A percentile compares a stretch with the other conserved stretches of the same genome.
Evolutionary conservation across 2,113 vertebrate species (phyloP).

Genomic region (Psilopsiagon aymara): DNA sequence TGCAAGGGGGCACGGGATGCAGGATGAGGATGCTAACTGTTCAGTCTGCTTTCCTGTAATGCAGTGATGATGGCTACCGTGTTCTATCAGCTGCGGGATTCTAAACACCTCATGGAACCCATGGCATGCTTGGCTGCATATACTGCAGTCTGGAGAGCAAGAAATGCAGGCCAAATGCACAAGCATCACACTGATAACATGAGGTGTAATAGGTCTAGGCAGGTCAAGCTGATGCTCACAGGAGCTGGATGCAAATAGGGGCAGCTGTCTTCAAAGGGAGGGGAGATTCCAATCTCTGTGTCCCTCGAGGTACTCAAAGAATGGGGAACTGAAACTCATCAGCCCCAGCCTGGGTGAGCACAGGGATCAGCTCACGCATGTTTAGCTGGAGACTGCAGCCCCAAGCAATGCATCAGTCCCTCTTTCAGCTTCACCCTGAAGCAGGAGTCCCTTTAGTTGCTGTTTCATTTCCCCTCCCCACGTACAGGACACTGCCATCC

Average conservation of each 20-base stretch:
- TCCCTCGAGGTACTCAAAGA: background rate
- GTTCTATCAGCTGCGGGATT: background rate
- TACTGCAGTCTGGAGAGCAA: background rate
- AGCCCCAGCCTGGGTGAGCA: background rate
- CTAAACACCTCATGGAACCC: background rate
- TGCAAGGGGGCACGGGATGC: background rate
- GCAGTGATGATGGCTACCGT: fast-evolving
- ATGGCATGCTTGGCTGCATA: background rate
- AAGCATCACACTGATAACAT: fast-evolving
- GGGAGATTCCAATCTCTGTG: background rate
- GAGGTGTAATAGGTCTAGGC: background rate
- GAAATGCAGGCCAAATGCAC: fast-evolving
- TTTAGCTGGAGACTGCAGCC: background rate
- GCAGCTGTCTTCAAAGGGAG: background rate
- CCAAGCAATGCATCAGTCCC: background rate
- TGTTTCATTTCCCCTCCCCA: background rate
- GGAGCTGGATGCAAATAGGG: background rate
- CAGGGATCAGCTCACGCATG: background rate
- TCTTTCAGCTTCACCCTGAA: background rate
- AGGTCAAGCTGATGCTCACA: background rate
- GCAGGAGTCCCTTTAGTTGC: background rate
- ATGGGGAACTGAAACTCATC: background rate
- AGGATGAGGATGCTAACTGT: background rate
- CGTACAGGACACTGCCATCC: background rate
- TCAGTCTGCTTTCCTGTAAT: background rate